Conservation (phyloP, 2,797 vertebrate genomes). For the Pogonophryne albipinna region DNA sequence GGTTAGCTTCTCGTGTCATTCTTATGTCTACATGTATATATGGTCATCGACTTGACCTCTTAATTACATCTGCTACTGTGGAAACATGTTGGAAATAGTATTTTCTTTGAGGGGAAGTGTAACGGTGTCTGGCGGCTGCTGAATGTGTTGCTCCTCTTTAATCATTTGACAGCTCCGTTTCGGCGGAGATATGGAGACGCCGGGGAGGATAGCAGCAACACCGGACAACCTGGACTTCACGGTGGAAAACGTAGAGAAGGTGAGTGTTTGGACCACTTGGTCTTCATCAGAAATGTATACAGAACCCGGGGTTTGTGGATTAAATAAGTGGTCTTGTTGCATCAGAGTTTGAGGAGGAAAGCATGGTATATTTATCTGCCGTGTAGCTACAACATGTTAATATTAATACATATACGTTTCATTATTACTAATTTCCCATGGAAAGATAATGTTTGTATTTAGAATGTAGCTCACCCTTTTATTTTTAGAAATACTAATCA, state of each 20-base stretch:
- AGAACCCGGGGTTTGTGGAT: not conserved
- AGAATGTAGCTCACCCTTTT: not conserved
- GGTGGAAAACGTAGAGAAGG: constrained; percentile 98
- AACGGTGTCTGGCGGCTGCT: constrained; percentile 22
- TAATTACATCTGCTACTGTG: not conserved
- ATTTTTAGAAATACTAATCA: not conserved
- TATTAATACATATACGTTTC: not conserved
- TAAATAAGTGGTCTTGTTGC: not conserved
- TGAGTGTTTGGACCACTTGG: constrained; percentile 68
- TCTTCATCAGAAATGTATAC: not conserved
- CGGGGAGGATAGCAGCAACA: constrained; percentile 80
- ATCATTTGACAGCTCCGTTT: constrained; percentile 80
- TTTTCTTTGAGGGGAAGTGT: not conserved
- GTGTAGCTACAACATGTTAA: not conserved
- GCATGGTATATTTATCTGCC: not conserved
- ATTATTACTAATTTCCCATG: not conserved
- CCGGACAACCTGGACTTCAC: constrained; percentile 91
- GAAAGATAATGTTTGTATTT: constrained; percentile 1
- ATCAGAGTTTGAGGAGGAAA: not conserved
- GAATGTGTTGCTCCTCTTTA: constrained; percentile 53
- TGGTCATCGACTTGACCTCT: not conserved
- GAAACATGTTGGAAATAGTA: not conserved
- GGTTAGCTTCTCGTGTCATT: constrained; percentile 64
- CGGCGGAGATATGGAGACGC: constrained; percentile 82
- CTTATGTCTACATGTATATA: constrained; percentile 6